Percentiles rank a stretch among this genome's conserved stretches.
Conservation (phyloP, 2,797 vertebrate genomes). For the Taenioides sp. region DNA sequence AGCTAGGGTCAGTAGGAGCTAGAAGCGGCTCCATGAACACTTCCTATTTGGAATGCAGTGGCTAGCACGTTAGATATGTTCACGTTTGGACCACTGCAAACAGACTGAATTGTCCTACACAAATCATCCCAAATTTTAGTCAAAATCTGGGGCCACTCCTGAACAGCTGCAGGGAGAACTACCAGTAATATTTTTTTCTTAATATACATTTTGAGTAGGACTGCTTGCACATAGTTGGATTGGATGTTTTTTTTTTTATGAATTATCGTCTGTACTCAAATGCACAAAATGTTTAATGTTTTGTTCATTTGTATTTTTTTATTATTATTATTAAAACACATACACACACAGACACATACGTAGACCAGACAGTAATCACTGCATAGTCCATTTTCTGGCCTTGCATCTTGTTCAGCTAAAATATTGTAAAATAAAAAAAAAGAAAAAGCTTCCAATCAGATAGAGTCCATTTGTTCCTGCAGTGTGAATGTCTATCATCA, state of each 20-base stretch:
- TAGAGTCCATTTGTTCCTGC: no score
- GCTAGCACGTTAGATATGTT: no score
- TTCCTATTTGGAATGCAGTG: no score
- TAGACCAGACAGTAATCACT: background rate
- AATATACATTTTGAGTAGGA: background rate
- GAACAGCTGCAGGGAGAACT: background rate
- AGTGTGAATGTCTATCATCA: background rate
- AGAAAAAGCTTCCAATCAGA: slow-evolving; percentile 8
- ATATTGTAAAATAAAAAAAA: background rate
- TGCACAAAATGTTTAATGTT: background rate
- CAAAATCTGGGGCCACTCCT: background rate
- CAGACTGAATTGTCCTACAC: no score
- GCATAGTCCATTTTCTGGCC: background rate
- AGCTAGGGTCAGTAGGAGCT: no score
- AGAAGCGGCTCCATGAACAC: no score
- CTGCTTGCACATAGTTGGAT: background rate
- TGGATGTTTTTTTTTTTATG: background rate
- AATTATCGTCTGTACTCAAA: background rate
- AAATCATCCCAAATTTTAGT: background rate
- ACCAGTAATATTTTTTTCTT: background rate
- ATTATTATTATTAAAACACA: no score
- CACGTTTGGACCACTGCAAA: no score
- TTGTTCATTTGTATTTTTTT: no score
- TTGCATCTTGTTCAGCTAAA: background rate
- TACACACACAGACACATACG: no score